Base-by-base conservation (phyloP, 2,113 vertebrate species). In the Thomomys bottae region DNA sequence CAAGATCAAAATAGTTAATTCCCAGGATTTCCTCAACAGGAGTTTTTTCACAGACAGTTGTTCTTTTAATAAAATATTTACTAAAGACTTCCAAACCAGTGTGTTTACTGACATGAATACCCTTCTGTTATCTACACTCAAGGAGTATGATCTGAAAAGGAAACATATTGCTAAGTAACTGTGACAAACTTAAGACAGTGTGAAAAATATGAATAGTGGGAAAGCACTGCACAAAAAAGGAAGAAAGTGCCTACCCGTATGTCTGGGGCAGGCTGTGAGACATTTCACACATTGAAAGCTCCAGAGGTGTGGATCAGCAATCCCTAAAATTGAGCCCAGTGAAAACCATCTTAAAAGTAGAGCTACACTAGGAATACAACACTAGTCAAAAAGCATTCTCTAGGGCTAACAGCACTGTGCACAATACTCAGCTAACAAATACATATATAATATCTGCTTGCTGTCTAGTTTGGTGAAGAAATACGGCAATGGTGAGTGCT, bases 381-480 rank as follows among this genome's bases (percentile, higher is more conserved):
- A n/a, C 1, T 40, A 75, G 85, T 75, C 38, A 67, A 72, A 93
- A 84, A 77, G 34, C 40, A 82, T 0, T 73, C 49, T 73, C 6
- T n/a, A 70, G 67, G 30, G 20, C 40, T 18, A 57, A 7, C 32
- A 71, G 26, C 15, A 87, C 21, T 38, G 12, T 81, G 63, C 18
- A 89, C 11, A 89, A 34, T 36, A 82, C 3, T 32, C 30, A n/a
- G 49, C 85, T 76, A 92, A 64, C 24, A 82, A 85, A 89, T 8
- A 86, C 59, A 76, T 30, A 72, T 64, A 84, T 77, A 61, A 24
- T 40, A 81, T 64, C 23, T 73, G 17, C 34, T 92, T 70, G 26
- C 61, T 88, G 11, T 63, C 36, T 38, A 80, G 77, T 87, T 76
- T 86, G 73, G 63, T 91, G 21, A 91, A 49, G 42, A 92, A 88